Evolutionary conservation across 2,888 invertebrate species (phyloP).

Genomic region (Allygus modestus): DNA sequence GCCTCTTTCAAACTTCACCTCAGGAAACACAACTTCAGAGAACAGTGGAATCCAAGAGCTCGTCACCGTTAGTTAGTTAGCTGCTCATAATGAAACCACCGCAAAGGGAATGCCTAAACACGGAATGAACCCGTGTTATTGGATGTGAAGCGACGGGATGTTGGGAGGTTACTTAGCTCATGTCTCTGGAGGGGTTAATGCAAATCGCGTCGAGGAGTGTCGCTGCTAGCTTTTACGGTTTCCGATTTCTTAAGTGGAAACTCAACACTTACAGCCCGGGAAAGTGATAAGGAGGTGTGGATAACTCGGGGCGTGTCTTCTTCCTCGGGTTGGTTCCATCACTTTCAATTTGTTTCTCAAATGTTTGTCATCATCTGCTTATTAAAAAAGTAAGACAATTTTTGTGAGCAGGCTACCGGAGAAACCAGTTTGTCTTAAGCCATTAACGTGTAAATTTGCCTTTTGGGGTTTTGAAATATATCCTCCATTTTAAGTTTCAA

Average conservation of each 20-base stretch:
- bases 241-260: conserved; percentile 40
- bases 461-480: too few species aligned
- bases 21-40: too few species aligned
- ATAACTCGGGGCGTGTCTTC: neutral
- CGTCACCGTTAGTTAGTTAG: too few species aligned
- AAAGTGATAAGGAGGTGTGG: neutral
- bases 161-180: neutral
- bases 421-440: too few species aligned
- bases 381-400: too few species aligned
- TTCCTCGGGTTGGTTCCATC: neutral
- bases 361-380: neutral
- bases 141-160: conserved; percentile 1
- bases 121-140: neutral
- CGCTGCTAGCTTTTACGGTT: conserved; percentile 36
- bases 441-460: too few species aligned
- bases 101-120: neutral
- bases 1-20: too few species aligned
- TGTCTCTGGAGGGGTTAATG: conserved; percentile 29
- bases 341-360: neutral
- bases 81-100: neutral
- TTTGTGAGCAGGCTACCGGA: too few species aligned
- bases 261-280: neutral
- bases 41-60: too few species aligned
- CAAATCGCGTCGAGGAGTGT: neutral
- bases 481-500: too few species aligned